Conservation (phyloP, 2,797 vertebrate species). For the Callimico goeldii region DNA sequence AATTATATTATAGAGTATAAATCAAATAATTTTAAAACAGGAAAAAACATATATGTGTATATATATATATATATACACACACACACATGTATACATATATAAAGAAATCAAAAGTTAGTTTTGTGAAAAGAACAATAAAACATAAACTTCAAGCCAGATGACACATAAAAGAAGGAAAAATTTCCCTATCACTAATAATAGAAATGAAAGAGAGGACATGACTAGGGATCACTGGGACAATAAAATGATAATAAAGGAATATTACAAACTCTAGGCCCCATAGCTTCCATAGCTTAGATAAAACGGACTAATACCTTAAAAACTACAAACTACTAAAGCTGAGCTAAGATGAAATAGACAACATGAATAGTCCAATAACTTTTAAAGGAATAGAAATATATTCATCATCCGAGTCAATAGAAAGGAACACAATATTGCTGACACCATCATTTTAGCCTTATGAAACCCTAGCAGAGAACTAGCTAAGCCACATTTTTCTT, state of each 20-base stretch:
- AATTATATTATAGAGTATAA: background rate
- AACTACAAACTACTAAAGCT: background rate
- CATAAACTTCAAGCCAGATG: background rate
- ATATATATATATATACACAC: fast-evolving
- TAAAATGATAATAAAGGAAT: background rate
- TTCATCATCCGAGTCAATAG: background rate
- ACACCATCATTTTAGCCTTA: background rate
- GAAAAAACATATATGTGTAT: background rate
- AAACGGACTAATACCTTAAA: background rate
- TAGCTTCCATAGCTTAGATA: background rate
- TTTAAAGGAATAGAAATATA: background rate
- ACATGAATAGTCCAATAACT: background rate
- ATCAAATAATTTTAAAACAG: background rate
- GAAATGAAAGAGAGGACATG: background rate
- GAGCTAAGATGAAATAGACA: background rate
- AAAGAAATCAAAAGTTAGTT: background rate
- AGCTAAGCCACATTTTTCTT: background rate
- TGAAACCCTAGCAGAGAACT: background rate
- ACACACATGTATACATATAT: background rate
- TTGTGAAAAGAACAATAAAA: background rate
- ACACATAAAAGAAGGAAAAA: background rate
- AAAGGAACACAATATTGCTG: background rate
- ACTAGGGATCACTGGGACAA: background rate
- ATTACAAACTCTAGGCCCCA: background rate
- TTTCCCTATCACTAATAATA: background rate